Evolutionary conservation across 2,797 vertebrate genomes (phyloP).

Genomic region (Sebastes minor): DNA sequence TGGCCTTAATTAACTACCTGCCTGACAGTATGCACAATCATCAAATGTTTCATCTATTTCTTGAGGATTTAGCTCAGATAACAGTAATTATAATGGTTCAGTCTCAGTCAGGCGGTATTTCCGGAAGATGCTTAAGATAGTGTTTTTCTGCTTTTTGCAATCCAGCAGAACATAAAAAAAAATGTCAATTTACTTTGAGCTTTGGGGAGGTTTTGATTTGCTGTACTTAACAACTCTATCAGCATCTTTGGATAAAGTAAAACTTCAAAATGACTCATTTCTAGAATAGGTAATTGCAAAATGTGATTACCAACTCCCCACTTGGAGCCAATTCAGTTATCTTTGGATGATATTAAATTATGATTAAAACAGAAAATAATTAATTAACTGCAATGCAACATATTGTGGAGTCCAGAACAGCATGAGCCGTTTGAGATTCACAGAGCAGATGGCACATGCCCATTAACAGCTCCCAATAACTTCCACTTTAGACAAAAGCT

Average conservation of each 20-base stretch:
- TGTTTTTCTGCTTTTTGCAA: background rate
- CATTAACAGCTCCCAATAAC: constrained; percentile 24
- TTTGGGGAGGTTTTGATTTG: background rate
- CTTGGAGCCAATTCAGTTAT: background rate
- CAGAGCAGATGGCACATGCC: constrained; percentile 41
- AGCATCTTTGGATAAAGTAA: background rate
- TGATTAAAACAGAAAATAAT: background rate
- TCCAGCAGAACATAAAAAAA: background rate
- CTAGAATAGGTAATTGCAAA: background rate
- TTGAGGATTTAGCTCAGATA: background rate
- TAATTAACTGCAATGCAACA: background rate
- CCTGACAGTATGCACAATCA: background rate
- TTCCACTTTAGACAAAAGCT: constrained; percentile 32
- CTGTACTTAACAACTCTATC: constrained; percentile 1
- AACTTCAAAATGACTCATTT: background rate
- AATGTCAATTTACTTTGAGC: background rate
- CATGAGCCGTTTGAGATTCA: constrained; percentile 10
- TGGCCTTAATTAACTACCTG: background rate
- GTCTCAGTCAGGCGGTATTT: background rate
- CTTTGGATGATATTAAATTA: background rate
- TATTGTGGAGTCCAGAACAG: background rate
- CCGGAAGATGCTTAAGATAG: background rate
- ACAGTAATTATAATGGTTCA: background rate
- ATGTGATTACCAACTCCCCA: background rate
- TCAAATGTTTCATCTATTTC: background rate